phyloP scores from a whole-genome alignment of 92 coral and sea anemone genomes.

The Phymanthus crucifer region DNA sequence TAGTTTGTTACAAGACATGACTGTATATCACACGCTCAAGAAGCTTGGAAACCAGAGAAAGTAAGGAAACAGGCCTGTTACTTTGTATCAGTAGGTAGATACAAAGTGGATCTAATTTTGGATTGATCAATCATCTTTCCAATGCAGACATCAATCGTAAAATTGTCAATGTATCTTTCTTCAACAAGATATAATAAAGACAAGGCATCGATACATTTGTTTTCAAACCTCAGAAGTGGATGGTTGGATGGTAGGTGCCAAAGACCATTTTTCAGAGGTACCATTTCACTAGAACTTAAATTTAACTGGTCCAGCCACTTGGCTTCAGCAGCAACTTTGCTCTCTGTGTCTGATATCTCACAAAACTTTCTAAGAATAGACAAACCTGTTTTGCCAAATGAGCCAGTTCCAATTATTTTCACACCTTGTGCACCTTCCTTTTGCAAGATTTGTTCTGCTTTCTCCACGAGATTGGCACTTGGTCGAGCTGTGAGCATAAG shows the following conservation, averaged over 20 bases:
- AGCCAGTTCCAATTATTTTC: conserved; percentile 31
- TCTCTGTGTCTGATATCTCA: conserved; percentile 7
- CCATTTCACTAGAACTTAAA: not conserved
- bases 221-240: conserved; percentile 18
- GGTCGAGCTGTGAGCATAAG: conserved; percentile 31
- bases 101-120: too few species aligned
- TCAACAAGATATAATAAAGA: conserved; percentile 43
- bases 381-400: conserved; percentile 40
- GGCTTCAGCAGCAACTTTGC: conserved; percentile 38
- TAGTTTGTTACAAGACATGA: too few species aligned
- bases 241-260: conserved; percentile 40
- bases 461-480: conserved; percentile 32
- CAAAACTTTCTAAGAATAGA: conserved; percentile 28
- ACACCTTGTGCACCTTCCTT: conserved; percentile 30
- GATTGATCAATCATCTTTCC: too few species aligned
- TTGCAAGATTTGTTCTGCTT: conserved; percentile 22
- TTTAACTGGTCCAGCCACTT: conserved; percentile 39
- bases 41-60: too few species aligned
- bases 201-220: conserved; percentile 44
- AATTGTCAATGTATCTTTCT: too few species aligned
- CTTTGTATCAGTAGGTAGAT: too few species aligned
- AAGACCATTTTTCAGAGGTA: conserved; percentile 24
- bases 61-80: too few species aligned
- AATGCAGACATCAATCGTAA: too few species aligned
- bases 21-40: too few species aligned